Evolutionary conservation across 2,888 invertebrate species (phyloP), one percentile per base, ranked within the genome.

Genomic region (Tromatobia lineatoria): DNA sequence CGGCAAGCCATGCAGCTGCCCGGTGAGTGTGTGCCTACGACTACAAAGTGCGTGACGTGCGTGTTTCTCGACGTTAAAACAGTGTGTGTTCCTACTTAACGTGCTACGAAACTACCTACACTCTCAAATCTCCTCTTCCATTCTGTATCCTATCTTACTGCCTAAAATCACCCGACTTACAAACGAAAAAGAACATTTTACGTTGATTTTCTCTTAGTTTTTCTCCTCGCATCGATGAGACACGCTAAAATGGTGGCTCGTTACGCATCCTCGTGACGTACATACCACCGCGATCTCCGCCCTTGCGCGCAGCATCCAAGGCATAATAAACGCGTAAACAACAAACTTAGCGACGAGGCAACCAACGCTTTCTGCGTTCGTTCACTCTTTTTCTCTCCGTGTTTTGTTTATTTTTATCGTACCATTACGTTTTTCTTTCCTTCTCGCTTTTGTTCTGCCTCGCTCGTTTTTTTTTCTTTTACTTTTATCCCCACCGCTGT

Each of bases 211-310:
- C 13, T n/a, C 15, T 50, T 15, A 18, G 4, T 15, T 45, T 18
- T n/a, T 50, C 4, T 18, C 18, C 34, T 73, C 77, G 74, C 52
- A 45, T 66, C 34, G 57, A 59, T 18, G 23, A 25, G 38, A 45
- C 38, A 29, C 73, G 83, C 45, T 73, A 84, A 84, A 84, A 84
- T 84, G 83, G 76, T 85, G 79, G 81, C 82, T 77, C 76, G 73
- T 77, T 77, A 82, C 57, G 80, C 77, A 54, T 79, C 45, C 54
- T 77, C 69, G 67, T 80, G 77, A 80, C 69, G 73, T 71, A 64
- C 34, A 64, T 42, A 42, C 69, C 52, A 66, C 8, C 59, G 54
- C 47, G 70, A 79, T 83, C 80, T 67, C 54, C 71, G 66, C 45
- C 47, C 29, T 54, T 18, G 11, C 42, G 23, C 47, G 74, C 50